phyloP scores from a whole-genome alignment of 2,113 vertebrate genomes.

The Girardinichthys multiradiatus region DNA sequence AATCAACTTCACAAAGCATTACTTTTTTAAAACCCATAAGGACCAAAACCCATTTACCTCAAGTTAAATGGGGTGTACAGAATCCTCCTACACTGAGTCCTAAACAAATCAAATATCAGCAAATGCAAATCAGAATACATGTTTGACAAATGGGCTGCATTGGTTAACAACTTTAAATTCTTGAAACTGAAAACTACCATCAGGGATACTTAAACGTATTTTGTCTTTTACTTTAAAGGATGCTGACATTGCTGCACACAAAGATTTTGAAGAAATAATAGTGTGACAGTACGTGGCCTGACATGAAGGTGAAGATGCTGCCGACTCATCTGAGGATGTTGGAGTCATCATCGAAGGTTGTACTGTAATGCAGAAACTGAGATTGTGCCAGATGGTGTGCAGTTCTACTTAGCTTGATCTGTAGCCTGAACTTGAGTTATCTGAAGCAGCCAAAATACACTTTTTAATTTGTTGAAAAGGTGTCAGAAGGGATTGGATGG shows the following conservation, averaged over 20 bases:
- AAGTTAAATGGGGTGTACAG: too few species aligned
- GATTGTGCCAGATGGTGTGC: not conserved
- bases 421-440: not conserved
- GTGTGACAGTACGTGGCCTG: not conserved
- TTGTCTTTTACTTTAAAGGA: not conserved
- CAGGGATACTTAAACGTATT: not conserved
- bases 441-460: not conserved
- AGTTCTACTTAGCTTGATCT: not conserved
- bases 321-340: not conserved
- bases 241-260: not conserved
- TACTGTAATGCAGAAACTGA: not conserved
- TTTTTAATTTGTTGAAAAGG: not conserved
- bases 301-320: conserved; percentile 4
- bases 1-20: too few species aligned
- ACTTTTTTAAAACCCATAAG: too few species aligned
- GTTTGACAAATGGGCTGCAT: not conserved
- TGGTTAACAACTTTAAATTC: not conserved
- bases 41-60: too few species aligned
- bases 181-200: not conserved
- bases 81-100: too few species aligned
- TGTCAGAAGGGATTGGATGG: not conserved
- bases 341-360: not conserved
- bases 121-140: too few species aligned
- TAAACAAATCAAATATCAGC: too few species aligned
- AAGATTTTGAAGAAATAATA: not conserved